Evolutionary conservation across 2,888 invertebrate genomes (phyloP).

Genomic region (Pseudolycoriella hygida): DNA sequence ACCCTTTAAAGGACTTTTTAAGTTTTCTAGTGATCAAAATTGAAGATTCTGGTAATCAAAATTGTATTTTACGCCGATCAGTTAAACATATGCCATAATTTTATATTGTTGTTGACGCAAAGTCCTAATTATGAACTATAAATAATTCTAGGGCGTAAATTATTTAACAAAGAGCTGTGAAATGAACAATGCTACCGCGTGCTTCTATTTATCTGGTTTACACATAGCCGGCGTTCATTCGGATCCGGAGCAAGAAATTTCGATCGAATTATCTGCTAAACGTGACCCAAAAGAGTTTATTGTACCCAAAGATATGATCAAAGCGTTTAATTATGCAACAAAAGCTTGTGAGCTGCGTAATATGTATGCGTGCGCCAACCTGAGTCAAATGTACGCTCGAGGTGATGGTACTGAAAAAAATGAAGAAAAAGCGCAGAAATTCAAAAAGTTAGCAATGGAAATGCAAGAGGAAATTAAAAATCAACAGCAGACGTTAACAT

Average conservation of each 20-base stretch:
- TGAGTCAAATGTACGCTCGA: conserved; percentile 69
- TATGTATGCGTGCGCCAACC: conserved; percentile 76
- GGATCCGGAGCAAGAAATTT: conserved; percentile 3
- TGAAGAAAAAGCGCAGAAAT: conserved; percentile 48
- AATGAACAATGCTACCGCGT: conserved; percentile 45
- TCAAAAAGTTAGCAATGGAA: conserved; percentile 49
- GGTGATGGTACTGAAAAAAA: conserved; percentile 71
- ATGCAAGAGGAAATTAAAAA: conserved; percentile 47
- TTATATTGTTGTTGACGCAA: no score
- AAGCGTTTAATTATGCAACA: conserved; percentile 59
- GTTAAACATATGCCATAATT: no score
- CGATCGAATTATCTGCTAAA: conserved; percentile 7
- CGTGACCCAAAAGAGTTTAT: conserved; percentile 27
- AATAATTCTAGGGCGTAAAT: conserved; percentile 33
- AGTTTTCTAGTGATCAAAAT: no score
- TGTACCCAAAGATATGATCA: conserved; percentile 47
- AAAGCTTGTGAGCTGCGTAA: conserved; percentile 73
- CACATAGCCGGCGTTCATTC: conserved; percentile 52
- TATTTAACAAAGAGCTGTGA: conserved; percentile 41
- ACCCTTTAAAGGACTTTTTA: no score
- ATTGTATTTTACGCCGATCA: no score
- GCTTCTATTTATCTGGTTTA: conserved; percentile 65
- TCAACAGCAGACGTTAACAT: conserved; percentile 31
- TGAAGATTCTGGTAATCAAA: no score
- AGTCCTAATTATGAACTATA: no score